These are phyloP conservation scores for Archaeoteleia sp. DNA, from an alignment of 2,888 invertebrate species.

Conservation along the genomic window DNA sequence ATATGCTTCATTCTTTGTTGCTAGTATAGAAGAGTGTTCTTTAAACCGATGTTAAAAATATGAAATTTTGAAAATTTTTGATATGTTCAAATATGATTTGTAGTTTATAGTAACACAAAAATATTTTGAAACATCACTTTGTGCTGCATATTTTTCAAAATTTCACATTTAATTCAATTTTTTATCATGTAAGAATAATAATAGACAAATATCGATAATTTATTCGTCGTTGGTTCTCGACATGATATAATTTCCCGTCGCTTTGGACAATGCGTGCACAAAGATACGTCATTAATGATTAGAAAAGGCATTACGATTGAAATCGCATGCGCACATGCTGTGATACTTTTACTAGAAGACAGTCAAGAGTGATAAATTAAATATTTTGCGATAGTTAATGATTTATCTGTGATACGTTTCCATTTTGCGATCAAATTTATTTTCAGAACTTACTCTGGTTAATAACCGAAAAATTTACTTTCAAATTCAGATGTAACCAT, in stretches of 20 bases:
- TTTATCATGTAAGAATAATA: background rate
- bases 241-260: constrained; percentile 1
- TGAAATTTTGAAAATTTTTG: constrained; percentile 25
- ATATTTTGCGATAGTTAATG: background rate
- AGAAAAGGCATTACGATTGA: constrained; percentile 5
- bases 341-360: constrained; percentile 20
- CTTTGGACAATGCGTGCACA: constrained; percentile 28
- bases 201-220: background rate
- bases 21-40: constrained; percentile 8
- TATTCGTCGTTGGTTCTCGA: background rate
- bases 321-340: constrained; percentile 40
- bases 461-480: no score
- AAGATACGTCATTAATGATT: background rate
- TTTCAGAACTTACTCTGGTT: no score
- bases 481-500: no score
- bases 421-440: no score
- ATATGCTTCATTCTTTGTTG: constrained; percentile 15
- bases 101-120: constrained; percentile 6
- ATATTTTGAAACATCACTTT: background rate
- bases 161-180: no score
- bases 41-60: constrained; percentile 27
- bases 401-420: background rate
- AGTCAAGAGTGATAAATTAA: constrained; percentile 28
- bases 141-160: background rate
- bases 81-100: background rate